Evolutionary conservation across 2,797 vertebrate species (phyloP).

Genomic region (Sebastes umbrosus): DNA sequence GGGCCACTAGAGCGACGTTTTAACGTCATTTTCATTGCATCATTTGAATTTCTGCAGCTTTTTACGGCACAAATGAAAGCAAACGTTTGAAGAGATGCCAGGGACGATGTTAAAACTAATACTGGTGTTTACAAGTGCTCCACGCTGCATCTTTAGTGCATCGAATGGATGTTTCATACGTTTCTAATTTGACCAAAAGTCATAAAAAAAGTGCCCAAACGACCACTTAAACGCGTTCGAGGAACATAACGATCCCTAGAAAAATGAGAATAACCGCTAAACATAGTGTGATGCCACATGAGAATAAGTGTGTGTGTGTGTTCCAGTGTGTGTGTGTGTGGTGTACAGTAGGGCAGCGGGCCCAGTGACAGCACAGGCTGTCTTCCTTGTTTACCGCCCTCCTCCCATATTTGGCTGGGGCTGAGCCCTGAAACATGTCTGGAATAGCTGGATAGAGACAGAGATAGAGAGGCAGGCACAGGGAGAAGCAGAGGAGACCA

Average conservation of each 20-base stretch:
- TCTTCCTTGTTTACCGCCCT: conserved; percentile 77
- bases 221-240: background rate
- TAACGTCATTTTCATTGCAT: background rate
- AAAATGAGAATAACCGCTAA: conserved; percentile 15
- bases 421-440: conserved; percentile 82
- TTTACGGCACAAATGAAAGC: background rate
- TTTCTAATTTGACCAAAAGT: background rate
- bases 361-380: conserved; percentile 46
- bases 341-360: conserved; percentile 45
- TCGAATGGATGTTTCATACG: background rate
- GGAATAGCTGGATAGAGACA: conserved; percentile 77
- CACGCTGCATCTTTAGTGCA: background rate
- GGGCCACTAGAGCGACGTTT: background rate
- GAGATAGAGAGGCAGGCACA: conserved; percentile 36
- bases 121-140: background rate
- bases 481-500: background rate
- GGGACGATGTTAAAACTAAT: background rate
- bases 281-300: background rate
- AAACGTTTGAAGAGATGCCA: background rate
- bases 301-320: conserved; percentile 3
- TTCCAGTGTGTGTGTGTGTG: conserved; percentile 6
- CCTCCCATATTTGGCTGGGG: conserved; percentile 87
- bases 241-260: background rate
- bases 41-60: background rate
- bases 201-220: background rate